These are phyloP conservation scores for Pygoscelis antarcticus DNA, from an alignment of 2,113 vertebrate species.

Conservation along the genomic window DNA sequence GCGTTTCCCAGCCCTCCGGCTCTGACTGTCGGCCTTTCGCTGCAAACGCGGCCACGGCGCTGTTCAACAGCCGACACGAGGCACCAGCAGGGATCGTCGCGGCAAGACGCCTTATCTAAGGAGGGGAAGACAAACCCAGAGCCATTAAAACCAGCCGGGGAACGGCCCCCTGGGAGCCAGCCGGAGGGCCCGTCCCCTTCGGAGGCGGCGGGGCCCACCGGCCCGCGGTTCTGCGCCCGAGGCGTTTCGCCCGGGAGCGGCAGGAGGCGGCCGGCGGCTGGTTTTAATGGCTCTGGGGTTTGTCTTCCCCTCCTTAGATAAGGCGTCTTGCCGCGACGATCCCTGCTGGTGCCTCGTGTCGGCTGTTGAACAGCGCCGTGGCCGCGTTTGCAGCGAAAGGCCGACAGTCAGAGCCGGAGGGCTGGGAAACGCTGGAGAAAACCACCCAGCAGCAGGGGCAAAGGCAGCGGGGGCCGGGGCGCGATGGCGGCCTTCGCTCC, in stretches of 20 bases:
- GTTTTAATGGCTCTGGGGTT: neutral
- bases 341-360: neutral
- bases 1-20: neutral
- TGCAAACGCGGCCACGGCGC: neutral
- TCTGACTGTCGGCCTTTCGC: too few relatives aligned
- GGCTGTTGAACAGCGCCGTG: neutral
- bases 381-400: neutral
- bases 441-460: rapidly evolving
- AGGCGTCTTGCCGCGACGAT: neutral
- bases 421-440: neutral
- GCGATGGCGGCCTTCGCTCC: neutral
- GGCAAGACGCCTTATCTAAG: neutral
- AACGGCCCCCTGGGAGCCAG: neutral
- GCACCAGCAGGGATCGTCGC: neutral
- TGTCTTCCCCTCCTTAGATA: too few relatives aligned
- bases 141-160: neutral
- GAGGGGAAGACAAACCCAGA: neutral
- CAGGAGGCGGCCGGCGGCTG: neutral
- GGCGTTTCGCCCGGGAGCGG: neutral
- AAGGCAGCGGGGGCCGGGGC: neutral
- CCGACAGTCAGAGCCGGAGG: neutral
- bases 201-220: neutral
- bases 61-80: rapidly evolving
- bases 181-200: neutral
- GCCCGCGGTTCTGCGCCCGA: neutral